These are phyloP conservation scores for Sternarchorhynchus goeldii DNA, from an alignment of 2,797 vertebrate genomes.

Conservation along the genomic window DNA sequence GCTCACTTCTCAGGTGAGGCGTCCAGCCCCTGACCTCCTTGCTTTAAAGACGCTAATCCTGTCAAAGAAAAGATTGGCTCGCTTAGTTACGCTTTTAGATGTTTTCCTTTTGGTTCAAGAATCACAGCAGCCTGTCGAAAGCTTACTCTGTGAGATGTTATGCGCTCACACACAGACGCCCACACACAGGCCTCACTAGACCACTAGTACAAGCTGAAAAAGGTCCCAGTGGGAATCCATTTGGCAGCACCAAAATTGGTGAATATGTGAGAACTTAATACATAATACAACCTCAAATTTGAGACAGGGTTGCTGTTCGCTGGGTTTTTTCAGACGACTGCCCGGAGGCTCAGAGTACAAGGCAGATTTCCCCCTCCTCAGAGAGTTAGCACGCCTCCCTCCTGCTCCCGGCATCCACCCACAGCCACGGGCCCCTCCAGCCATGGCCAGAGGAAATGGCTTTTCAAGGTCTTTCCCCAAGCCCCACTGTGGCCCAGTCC, in stretches of 20 bases:
- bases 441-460: slow-evolving; percentile 42
- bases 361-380: slow-evolving; percentile 41
- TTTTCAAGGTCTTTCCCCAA: slow-evolving; percentile 42
- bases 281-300: slow-evolving; percentile 21
- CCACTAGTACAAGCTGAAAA: not conserved
- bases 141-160: no score
- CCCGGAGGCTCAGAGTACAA: slow-evolving; percentile 35
- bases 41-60: slow-evolving; percentile 11
- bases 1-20: slow-evolving; percentile 52
- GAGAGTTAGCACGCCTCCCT: slow-evolving; percentile 38
- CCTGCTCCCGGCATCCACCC: not conserved
- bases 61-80: not conserved
- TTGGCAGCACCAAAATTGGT: not conserved
- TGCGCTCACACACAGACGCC: no score
- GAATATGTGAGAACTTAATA: slow-evolving; percentile 31
- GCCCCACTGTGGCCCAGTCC: not conserved
- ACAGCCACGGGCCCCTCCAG: not conserved
- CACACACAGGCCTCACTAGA: not conserved
- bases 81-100: not conserved
- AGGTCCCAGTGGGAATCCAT: slow-evolving; percentile 8
- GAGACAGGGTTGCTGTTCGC: slow-evolving; percentile 11
- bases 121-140: no score
- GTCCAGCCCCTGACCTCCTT: slow-evolving; percentile 27
- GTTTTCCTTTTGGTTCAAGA: not conserved
- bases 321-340: slow-evolving; percentile 26